Conservation (phyloP, 1,140 invertebrate species). For the Halyomorpha halys region DNA sequence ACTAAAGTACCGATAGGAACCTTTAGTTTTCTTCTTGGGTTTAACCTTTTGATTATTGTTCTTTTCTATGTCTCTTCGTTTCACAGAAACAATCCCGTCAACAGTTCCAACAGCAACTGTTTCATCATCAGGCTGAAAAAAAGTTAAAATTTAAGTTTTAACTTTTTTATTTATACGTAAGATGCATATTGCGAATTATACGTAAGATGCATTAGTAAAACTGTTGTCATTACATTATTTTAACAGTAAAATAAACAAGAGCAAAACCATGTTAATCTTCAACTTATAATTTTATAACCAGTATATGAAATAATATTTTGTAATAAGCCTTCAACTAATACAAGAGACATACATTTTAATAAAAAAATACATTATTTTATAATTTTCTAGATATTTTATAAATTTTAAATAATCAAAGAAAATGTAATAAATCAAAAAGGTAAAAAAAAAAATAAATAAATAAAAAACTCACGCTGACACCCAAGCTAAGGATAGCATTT, state of each 20-base stretch:
- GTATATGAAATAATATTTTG: too few species aligned
- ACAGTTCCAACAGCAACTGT: conserved; percentile 80
- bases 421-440: too few species aligned
- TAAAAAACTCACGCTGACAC: conserved; percentile 50
- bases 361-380: too few species aligned
- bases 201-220: too few species aligned
- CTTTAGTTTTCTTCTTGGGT: conserved; percentile 36
- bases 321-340: too few species aligned
- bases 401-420: too few species aligned
- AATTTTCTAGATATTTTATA: background rate
- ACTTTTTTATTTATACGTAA: too few species aligned
- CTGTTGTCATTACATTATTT: too few species aligned
- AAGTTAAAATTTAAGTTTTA: background rate
- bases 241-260: background rate
- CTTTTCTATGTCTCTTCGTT: conserved; percentile 53
- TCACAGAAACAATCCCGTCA: conserved; percentile 82
- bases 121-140: conserved; percentile 64
- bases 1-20: conserved; percentile 41
- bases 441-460: background rate
- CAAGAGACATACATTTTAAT: too few species aligned
- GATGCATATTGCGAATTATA: too few species aligned
- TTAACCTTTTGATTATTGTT: conserved; percentile 31
- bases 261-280: too few species aligned
- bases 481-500: conserved; percentile 81
- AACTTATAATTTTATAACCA: too few species aligned